Evolutionary conservation across 2,888 invertebrate species (phyloP), one percentile per base, ranked within the genome.

Genomic region (Cactoblastis cactorum): DNA sequence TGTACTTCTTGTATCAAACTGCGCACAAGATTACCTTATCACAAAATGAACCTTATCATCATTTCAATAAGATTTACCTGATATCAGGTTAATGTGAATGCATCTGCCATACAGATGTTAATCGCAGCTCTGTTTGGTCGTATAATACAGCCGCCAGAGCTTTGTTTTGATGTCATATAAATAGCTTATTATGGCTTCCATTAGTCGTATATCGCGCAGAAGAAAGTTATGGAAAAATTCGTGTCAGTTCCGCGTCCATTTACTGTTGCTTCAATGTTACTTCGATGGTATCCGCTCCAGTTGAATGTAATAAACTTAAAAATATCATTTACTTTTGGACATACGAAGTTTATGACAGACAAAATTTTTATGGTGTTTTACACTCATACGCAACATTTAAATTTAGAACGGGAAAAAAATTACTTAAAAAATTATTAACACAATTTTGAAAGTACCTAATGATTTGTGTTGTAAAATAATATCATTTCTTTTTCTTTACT

Each of bases 141-240:
- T 66, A 68, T 72, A 76, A 73, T 66, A 65, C 66, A 56, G 62
- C 71, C 64, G 62, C 65, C 63, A 52, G 62, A 55, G 60, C 73
- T 68, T 76, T 79, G 77, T 81, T 77, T 80, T 77, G 68, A 76
- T 77, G 76, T 71, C 72, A 69, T 77, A 79, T 77, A 82, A 82
- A 84, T 79, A 82, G 73, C 71, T 64, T 69, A 76, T 77, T 74
- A 77, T 69, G 67, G 69, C 72, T 65, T 59, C 65, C 68, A 70
- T 75, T 67, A 64, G 63, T 60, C 59, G 54, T 61, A 66, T 64
- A 62, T 64, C 65, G 62, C 54, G 53, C 53, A 61, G 61, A 63
- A 53, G 57, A 58, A 58, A 70, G 69, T 67, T 69, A 66, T 62
- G 67, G 63, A 58, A 65, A 70, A 74, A 80, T 70, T 56, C 55